Evolutionary conservation across 2,113 vertebrate genomes (phyloP), one percentile per base, ranked within the genome.

Genomic region (Epinephelus lanceolatus): DNA sequence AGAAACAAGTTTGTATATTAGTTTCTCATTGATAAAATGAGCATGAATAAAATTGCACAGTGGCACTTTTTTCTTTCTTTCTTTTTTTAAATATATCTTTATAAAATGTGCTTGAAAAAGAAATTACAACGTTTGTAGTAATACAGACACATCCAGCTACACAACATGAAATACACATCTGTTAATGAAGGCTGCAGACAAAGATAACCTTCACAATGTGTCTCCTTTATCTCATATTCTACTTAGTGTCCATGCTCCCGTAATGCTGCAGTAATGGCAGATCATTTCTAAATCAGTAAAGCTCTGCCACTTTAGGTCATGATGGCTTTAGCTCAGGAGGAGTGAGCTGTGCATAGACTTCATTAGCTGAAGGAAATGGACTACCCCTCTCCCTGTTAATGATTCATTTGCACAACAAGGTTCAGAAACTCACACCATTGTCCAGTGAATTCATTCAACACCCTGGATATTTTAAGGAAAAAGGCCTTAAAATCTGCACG

Each of bases 361-460:
- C 79, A 93, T 92, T 93, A 93, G 88, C 85, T 83, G 70, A 86
- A 92, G 94, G 93, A 95, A 95, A 94, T 94, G 88, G 90, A 88
- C 92, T 76, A 79, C 78, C 89, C 91, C 86, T 74, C 88, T 71
- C 83, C 80, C 81, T 78, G 95, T 95, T 95, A 96, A 96, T 96
- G 92, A 94, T 94, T 95, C 25, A 96, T 89, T 70, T 71, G 59
- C 60, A 69, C 70, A 91, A 86, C 79, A 61, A 59, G 80, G 75
- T 75, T 84, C 70, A 81, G 80, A 80, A 65, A 33, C 78, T 70
- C 53, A 72, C 60, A 51, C 78, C 71, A 71, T 81, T 85, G 79
- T 53, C 78, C 77, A 69, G 62, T 82, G 56, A 90, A 88, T 84
- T 88, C 91, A 92, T 83, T 92, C 83, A 69, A 52, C 71, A 69